Conservation (phyloP, 2,113 vertebrate species). For the Tauraco erythrolophus region DNA sequence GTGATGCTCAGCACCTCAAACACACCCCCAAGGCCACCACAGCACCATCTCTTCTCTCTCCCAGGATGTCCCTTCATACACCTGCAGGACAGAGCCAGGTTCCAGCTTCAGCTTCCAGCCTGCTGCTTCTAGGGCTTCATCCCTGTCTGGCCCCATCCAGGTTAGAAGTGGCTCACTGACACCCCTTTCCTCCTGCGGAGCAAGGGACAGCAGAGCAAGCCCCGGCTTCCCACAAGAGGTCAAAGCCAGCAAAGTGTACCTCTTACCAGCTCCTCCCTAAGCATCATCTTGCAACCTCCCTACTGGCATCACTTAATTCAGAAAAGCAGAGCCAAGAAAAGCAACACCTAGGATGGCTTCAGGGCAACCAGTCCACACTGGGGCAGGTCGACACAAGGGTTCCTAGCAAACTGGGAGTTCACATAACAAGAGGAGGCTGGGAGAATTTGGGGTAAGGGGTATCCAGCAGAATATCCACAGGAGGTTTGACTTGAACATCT, state of each 20-base stretch:
- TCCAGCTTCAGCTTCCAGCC: neutral
- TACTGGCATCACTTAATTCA: neutral
- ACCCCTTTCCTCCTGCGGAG: neutral
- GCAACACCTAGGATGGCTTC: neutral
- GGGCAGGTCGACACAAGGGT: neutral
- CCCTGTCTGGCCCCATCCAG: neutral
- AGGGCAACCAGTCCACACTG: neutral
- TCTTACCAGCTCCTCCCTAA: neutral
- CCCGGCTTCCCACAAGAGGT: neutral
- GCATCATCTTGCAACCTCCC: neutral
- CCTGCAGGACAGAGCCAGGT: neutral
- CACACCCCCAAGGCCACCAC: neutral
- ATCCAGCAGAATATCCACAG: neutral
- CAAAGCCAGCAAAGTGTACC: neutral
- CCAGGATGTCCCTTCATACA: neutral
- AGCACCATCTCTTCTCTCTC: neutral
- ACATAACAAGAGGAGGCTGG: neutral
- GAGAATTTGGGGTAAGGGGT: neutral
- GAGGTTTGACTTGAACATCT: neutral
- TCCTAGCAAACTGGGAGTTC: neutral
- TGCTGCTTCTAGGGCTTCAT: neutral
- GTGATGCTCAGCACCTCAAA: neutral
- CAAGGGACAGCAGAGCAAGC: fast-evolving
- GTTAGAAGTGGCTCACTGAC: neutral
- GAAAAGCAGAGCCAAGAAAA: neutral